These are phyloP conservation scores for Sarcophilus harrisii DNA, from an alignment of 2,797 vertebrate species.

Conservation along the genomic window DNA sequence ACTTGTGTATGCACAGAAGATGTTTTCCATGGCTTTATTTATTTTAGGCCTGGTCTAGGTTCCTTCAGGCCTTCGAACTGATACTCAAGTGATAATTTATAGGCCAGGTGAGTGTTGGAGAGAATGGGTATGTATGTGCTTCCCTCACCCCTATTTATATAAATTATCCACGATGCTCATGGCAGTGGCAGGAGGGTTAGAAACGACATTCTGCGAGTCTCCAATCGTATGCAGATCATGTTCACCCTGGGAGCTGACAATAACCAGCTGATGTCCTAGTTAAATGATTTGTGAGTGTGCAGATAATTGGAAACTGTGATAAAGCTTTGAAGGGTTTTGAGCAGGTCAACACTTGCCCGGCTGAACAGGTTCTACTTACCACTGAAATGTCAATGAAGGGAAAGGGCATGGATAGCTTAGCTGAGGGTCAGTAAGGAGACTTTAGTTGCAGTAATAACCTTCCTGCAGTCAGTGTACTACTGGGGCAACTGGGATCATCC, in stretches of 20 bases:
- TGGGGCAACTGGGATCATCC: background rate
- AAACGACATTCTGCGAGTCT: background rate
- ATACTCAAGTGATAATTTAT: background rate
- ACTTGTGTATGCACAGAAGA: background rate
- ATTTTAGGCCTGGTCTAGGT: background rate
- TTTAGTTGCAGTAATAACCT: background rate
- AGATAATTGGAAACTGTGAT: slow-evolving; percentile 6
- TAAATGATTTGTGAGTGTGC: background rate
- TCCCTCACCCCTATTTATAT: background rate
- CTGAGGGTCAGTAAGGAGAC: background rate
- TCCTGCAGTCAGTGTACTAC: background rate
- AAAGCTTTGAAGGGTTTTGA: slow-evolving; percentile 8
- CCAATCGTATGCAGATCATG: background rate
- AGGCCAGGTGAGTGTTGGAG: background rate
- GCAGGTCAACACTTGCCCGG: background rate
- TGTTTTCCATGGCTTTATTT: background rate
- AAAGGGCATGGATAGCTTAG: background rate
- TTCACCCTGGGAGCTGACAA: background rate
- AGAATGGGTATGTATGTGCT: background rate
- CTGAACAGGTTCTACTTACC: background rate
- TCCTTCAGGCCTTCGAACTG: background rate
- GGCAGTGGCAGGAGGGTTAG: background rate
- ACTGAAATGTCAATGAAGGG: background rate
- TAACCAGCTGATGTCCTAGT: slow-evolving; percentile 4
- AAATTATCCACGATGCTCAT: background rate